Conservation (phyloP, 2,797 vertebrate genomes). For the Psittacula echo region DNA sequence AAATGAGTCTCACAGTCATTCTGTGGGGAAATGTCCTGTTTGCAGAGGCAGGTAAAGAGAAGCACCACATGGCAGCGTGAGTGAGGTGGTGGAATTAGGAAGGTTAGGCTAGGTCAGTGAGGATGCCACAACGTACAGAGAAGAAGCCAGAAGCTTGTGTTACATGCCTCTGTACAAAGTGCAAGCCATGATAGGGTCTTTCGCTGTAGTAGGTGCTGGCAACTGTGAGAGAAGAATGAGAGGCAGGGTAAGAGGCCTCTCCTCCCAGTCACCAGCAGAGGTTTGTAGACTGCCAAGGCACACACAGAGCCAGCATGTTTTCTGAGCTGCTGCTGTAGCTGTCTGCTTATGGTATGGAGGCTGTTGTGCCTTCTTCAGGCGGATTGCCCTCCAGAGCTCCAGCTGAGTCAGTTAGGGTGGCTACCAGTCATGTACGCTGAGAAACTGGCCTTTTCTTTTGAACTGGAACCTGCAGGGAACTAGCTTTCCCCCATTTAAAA, state of each 20-base stretch:
- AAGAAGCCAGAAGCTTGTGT: background rate
- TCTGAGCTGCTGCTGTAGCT: background rate
- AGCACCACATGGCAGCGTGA: background rate
- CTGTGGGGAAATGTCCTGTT: background rate
- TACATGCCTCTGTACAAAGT: background rate
- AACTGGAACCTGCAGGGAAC: fast-evolving
- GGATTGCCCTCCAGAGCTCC: background rate
- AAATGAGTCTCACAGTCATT: background rate
- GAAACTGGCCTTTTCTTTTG: background rate
- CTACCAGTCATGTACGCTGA: background rate
- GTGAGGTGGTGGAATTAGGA: background rate
- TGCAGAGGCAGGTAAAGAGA: background rate
- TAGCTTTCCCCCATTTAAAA: background rate
- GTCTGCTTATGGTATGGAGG: background rate
- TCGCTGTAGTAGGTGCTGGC: background rate
- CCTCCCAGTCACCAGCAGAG: background rate
- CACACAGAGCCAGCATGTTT: background rate
- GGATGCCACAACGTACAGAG: fast-evolving
- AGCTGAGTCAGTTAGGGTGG: background rate
- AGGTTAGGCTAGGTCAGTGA: background rate
- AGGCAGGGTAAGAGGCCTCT: background rate
- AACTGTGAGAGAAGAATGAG: background rate
- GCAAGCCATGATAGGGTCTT: background rate
- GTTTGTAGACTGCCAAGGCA: background rate
- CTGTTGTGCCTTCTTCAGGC: background rate